Conservation (phyloP, 2,113 vertebrate genomes). For the Tricholaema leucomelas region DNA sequence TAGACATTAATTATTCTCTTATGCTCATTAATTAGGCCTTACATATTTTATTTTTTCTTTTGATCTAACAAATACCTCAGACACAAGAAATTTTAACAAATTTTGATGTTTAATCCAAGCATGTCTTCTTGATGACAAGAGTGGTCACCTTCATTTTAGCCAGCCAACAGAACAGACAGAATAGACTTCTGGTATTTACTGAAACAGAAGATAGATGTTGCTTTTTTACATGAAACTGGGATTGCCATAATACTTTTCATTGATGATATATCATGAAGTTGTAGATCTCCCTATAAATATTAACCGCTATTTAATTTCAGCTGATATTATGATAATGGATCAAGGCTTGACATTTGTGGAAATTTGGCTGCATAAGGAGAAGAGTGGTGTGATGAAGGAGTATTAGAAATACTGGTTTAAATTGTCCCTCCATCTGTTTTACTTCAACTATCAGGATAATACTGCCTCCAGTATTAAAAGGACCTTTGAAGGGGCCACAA, state of each 20-base stretch:
- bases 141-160: not conserved
- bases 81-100: not conserved
- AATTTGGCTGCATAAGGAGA: not conserved
- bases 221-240: not conserved
- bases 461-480: not conserved
- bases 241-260: not conserved
- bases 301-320: slow-evolving; percentile 7
- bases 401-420: not conserved
- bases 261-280: not conserved
- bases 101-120: not conserved
- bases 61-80: not conserved
- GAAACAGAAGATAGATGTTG: not conserved
- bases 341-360: not conserved
- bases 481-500: not conserved
- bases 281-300: not conserved
- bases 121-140: not conserved
- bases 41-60: no score
- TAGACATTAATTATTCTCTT: not conserved
- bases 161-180: not conserved
- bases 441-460: not conserved
- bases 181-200: not conserved
- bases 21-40: not conserved
- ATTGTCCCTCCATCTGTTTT: not conserved
- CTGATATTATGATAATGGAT: not conserved
- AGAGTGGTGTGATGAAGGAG: not conserved